Evolutionary conservation across 2,113 vertebrate species (phyloP).

Genomic region (Tetraodon nigroviridis): DNA sequence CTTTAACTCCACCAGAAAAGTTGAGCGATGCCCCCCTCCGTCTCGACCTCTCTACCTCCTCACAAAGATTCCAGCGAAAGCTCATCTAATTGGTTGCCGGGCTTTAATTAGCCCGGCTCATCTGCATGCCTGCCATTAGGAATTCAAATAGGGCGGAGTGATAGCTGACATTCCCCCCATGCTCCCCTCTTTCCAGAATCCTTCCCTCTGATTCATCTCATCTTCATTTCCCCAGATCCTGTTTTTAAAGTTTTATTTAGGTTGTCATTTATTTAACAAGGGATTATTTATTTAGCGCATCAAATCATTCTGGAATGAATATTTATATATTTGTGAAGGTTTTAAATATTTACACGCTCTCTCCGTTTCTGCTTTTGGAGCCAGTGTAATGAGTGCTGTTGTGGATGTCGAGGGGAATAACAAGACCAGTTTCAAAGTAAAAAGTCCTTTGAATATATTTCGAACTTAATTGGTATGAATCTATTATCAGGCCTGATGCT

Average conservation of each 20-base stretch:
- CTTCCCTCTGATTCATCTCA: slow-evolving; percentile 74
- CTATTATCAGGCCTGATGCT: slow-evolving; percentile 70
- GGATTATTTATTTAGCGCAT: slow-evolving; percentile 83
- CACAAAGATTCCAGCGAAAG: slow-evolving; percentile 57
- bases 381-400: slow-evolving; percentile 77
- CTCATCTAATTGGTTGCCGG: slow-evolving; percentile 62
- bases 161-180: slow-evolving; percentile 67
- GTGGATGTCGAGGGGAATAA: slow-evolving; percentile 75
- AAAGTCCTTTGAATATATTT: slow-evolving; percentile 78
- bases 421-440: slow-evolving; percentile 78
- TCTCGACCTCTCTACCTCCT: slow-evolving; percentile 44
- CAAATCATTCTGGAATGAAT: slow-evolving; percentile 81
- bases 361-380: slow-evolving; percentile 71
- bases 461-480: slow-evolving; percentile 75
- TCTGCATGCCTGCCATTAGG: slow-evolving; percentile 72
- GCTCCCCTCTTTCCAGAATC: slow-evolving; percentile 43
- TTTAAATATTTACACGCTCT: slow-evolving; percentile 79
- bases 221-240: slow-evolving; percentile 77
- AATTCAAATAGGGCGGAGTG: slow-evolving; percentile 71
- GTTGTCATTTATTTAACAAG: slow-evolving; percentile 82
- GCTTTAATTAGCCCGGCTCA: slow-evolving; percentile 71
- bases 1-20: slow-evolving; percentile 1
- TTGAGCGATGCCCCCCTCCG: slow-evolving; percentile 21
- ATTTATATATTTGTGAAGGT: slow-evolving; percentile 81
- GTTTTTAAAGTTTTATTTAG: slow-evolving; percentile 82